These are phyloP conservation scores for Sebastes hopkinsi DNA, from an alignment of 2,797 vertebrate species.

Conservation along the genomic window DNA sequence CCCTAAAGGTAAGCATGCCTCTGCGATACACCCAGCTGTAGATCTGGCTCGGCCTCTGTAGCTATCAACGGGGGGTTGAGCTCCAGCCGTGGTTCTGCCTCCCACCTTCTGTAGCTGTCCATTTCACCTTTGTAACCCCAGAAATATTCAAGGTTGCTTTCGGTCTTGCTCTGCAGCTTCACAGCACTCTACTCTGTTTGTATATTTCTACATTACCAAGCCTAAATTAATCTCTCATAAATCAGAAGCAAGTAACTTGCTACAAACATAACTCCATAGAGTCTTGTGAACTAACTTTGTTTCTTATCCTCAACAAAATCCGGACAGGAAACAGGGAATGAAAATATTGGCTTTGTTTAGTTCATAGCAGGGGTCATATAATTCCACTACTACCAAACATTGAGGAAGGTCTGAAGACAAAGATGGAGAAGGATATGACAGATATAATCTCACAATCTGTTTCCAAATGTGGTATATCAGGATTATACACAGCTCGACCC, in stretches of 20 bases:
- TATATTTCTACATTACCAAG: not conserved
- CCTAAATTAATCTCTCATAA: not conserved
- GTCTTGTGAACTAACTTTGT: not conserved
- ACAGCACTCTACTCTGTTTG: not conserved
- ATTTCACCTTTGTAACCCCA: not conserved
- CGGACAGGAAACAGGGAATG: not conserved
- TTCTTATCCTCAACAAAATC: conserved; percentile 1
- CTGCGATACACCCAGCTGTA: conserved; percentile 21
- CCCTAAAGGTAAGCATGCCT: conserved; percentile 37
- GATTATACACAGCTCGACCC: not conserved
- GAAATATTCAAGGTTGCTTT: not conserved
- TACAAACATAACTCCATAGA: not conserved
- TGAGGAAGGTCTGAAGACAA: not conserved
- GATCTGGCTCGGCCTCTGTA: conserved; percentile 25
- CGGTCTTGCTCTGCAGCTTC: not conserved
- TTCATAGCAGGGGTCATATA: not conserved
- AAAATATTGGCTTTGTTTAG: not conserved
- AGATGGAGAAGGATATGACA: not conserved
- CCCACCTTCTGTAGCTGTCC: not conserved
- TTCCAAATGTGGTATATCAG: not conserved
- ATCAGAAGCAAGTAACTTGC: not conserved
- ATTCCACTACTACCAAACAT: not conserved
- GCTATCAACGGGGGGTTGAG: conserved; percentile 7
- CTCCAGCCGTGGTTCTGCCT: not conserved
- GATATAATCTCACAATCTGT: not conserved